Conservation (phyloP, 2,113 vertebrate species). For the Chionis minor region DNA sequence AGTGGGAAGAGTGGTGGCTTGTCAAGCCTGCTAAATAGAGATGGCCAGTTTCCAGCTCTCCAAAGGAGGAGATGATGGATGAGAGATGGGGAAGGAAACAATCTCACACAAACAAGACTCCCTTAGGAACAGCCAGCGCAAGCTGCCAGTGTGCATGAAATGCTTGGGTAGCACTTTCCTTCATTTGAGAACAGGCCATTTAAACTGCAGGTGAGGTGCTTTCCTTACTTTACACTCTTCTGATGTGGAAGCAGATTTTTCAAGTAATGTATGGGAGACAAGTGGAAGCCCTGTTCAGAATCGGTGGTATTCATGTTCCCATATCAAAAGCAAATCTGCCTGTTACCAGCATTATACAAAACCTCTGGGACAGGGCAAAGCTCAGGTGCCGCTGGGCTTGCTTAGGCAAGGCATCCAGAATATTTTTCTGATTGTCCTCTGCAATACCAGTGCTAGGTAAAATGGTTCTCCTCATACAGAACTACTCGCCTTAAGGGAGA, state of each 20-base stretch:
- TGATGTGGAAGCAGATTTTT: not conserved
- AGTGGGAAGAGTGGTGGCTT: not conserved
- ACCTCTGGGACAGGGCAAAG: not conserved
- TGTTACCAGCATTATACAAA: not conserved
- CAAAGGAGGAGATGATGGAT: constrained; percentile 30
- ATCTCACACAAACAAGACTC: not conserved
- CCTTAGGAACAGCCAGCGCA: not conserved
- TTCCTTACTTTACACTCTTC: not conserved
- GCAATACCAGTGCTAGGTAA: not conserved
- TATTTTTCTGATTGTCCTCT: not conserved
- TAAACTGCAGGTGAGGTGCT: not conserved
- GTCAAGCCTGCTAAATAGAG: constrained; percentile 10
- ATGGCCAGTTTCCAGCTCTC: constrained; percentile 27
- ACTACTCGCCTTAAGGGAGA: not conserved
- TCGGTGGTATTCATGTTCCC: not conserved
- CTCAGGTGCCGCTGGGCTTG: not conserved
- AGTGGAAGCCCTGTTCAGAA: not conserved
- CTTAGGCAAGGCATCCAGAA: not conserved
- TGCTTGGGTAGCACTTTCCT: not conserved
- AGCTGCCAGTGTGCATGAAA: not conserved
- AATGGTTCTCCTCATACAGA: not conserved
- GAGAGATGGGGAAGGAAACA: constrained; percentile 18
- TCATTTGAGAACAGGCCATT: not conserved
- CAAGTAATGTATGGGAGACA: not conserved
- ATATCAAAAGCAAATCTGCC: not conserved